Conservation (phyloP, 2,888 invertebrate genomes). For the Baccha elongata region DNA sequence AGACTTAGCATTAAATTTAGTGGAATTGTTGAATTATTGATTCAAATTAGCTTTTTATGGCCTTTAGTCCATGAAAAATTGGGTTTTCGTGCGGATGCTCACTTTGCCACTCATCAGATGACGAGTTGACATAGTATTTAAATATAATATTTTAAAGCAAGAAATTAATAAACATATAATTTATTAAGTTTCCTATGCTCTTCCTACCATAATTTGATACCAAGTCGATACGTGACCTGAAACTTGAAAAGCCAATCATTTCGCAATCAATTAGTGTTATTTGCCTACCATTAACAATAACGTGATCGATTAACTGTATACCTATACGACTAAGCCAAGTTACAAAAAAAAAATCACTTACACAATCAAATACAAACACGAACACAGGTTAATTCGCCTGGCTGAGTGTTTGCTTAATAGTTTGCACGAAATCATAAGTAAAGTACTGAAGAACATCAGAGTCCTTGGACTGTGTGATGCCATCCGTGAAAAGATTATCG, state of each 20-base stretch:
- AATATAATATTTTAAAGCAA: no score
- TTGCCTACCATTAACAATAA: slow-evolving; percentile 16
- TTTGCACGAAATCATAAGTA: neutral
- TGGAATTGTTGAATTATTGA: no score
- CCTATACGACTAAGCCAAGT: neutral
- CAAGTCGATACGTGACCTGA: slow-evolving; percentile 4
- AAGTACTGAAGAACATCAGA: slow-evolving; percentile 8
- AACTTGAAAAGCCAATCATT: slow-evolving; percentile 12
- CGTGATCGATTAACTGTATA: slow-evolving; percentile 12
- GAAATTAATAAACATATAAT: neutral
- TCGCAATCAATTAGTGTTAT: slow-evolving; percentile 26
- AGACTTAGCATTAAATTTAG: no score
- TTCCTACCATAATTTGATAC: neutral
- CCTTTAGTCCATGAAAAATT: no score
- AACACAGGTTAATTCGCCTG: neutral
- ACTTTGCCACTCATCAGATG: no score
- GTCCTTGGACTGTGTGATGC: slow-evolving; percentile 4
- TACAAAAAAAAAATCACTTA: neutral
- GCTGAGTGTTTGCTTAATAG: slow-evolving; percentile 1
- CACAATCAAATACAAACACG: neutral
- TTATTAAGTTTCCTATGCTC: neutral
- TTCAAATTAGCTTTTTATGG: no score
- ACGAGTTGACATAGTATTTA: no score
- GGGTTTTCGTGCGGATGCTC: no score
- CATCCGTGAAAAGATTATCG: slow-evolving; percentile 13